Base-by-base conservation (phyloP, 1,140 invertebrate species). In the Pachypeltis micranthus region DNA sequence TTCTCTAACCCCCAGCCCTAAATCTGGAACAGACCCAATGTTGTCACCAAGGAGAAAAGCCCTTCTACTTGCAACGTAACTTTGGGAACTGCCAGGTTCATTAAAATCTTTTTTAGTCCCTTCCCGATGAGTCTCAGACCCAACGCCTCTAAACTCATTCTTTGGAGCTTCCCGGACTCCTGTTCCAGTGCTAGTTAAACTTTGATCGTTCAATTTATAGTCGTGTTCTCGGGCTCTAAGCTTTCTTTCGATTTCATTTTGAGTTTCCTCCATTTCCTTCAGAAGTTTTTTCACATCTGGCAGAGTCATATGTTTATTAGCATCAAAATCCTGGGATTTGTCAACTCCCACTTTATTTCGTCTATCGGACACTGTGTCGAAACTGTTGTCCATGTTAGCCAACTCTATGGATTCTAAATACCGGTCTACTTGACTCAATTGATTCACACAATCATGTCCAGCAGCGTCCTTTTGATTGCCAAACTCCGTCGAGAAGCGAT, bases 191-290 rank as follows among this genome's bases (percentile, higher is more conserved):
- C n/a, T n/a, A n/a, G n/a, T n/a, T n/a, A n/a, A n/a, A n/a, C n/a
- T n/a, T n/a, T n/a, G n/a, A 2, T 59, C 29, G 3, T 26, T 29
- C 21, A 62, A 14, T 2, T 28, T 29, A n/a, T 44, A 65, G 26
- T 67, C 60, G 24, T 23, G 31, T 24, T 63, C 61, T 28, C 59
- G 34, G 2, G 29, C 28, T 44, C 65, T 65, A 4, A 70, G 55
- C 58, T 69, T 70, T 1, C 67, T 64, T 63, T 66, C 65, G 19
- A 71, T 72, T 65, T 74, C 71, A 25, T 70, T 67, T 31, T 77
- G 74, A 0, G 74, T 74, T 25, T 66, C 68, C 47, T 78, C 76
- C 70, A 79, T 75, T 63, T 78, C 73, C 56, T 72, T 72, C 4
- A 78, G 65, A 25, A 77, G 54, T 39, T 73, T 67, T 19, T 78